A percentile compares a stretch with the other conserved stretches of the same genome.
Evolutionary conservation across 2,113 vertebrate species (phyloP).

Genomic region (Atherinomorus stipes): DNA sequence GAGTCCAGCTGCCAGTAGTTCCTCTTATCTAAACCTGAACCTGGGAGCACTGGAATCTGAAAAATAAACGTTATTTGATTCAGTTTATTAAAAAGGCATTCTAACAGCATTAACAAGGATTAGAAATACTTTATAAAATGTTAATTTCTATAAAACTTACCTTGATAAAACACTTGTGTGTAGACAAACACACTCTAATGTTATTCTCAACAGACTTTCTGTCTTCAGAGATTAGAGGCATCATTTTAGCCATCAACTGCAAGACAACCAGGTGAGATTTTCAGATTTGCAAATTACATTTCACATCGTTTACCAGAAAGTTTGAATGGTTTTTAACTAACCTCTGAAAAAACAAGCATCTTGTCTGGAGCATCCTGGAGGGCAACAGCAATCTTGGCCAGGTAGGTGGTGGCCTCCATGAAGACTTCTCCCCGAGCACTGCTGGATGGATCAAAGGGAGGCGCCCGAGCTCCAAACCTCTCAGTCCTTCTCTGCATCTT

Average conservation of each 20-base stretch:
- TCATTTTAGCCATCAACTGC: conserved; percentile 73
- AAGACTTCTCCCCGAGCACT: conserved; percentile 50
- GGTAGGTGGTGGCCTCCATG: conserved; percentile 82
- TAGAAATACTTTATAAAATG: background rate
- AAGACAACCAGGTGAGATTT: conserved; percentile 18
- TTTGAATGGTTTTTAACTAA: conserved; percentile 52
- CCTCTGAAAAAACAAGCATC: conserved; percentile 86
- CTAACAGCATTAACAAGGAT: background rate
- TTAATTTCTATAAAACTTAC: conserved; percentile 36
- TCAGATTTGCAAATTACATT: background rate
- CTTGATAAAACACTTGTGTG: conserved; percentile 77
- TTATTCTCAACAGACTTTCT: conserved; percentile 66
- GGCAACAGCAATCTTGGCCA: conserved; percentile 85
- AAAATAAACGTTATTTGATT: background rate
- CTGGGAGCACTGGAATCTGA: conserved; percentile 15
- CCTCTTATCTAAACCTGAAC: conserved; percentile 35
- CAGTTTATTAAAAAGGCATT: background rate
- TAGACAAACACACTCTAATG: conserved; percentile 77
- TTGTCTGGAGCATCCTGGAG: conserved; percentile 83
- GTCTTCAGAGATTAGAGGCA: conserved; percentile 51
- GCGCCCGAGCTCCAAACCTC: background rate
- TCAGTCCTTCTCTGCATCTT: conserved; percentile 32
- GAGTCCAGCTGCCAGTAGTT: conserved; percentile 78
- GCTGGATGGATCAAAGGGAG: background rate
- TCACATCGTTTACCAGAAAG: background rate